Evolutionary conservation across 2,888 invertebrate genomes (phyloP).

Genomic region (Erpobdella octoculata): DNA sequence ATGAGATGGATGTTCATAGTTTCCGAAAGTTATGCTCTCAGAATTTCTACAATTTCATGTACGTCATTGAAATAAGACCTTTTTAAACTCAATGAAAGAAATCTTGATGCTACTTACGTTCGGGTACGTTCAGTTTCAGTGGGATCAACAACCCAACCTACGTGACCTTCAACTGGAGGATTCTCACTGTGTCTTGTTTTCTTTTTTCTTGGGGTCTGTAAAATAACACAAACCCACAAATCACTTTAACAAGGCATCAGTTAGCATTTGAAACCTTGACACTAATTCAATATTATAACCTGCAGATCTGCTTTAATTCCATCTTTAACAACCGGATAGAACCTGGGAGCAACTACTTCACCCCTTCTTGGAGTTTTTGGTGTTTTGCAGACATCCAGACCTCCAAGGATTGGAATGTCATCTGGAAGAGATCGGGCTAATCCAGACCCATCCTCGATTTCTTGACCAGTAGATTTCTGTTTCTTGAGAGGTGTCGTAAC

Average conservation of each 20-base stretch:
- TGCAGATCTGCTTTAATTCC: constrained; percentile 50
- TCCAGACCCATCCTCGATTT: background rate
- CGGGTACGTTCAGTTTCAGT: constrained; percentile 39
- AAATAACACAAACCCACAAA: background rate
- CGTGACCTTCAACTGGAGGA: constrained; percentile 82
- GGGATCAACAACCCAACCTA: constrained; percentile 87
- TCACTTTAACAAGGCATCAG: background rate
- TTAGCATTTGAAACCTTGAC: background rate
- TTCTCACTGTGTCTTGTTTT: constrained; percentile 65
- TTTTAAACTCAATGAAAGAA: background rate
- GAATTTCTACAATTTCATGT: constrained; percentile 2
- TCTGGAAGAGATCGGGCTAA: constrained; percentile 48
- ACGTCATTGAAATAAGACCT: background rate
- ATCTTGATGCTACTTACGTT: background rate
- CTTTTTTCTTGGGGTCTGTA: constrained; percentile 50
- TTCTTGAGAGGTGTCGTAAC: background rate
- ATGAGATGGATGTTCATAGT: constrained; percentile 93
- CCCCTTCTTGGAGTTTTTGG: constrained; percentile 44
- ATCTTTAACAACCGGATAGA: constrained; percentile 89
- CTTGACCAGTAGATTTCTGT: background rate
- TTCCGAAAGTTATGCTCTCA: background rate
- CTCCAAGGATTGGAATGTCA: constrained; percentile 43
- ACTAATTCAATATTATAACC: constrained; percentile 37
- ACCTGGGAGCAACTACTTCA: constrained; percentile 62
- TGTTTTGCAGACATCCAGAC: constrained; percentile 36